Evolutionary conservation across 2,113 vertebrate species (phyloP).

Genomic region (Aplodontia rufa): DNA sequence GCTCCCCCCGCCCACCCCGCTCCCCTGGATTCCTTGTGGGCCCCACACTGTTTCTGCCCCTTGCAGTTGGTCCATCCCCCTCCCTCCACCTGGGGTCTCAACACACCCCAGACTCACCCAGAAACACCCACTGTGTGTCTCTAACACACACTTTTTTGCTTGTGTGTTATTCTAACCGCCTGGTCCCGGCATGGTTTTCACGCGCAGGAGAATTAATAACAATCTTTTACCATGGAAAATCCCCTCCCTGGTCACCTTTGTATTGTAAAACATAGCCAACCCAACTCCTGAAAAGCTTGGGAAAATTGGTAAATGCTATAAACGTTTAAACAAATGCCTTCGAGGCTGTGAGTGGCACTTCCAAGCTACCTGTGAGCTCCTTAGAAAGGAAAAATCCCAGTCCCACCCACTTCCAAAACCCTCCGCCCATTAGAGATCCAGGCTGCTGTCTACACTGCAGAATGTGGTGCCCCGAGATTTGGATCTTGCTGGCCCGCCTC

Average conservation of each 20-base stretch:
- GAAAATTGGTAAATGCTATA: neutral
- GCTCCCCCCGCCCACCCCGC: no score
- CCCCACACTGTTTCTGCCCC: fast-evolving
- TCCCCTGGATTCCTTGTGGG: fast-evolving
- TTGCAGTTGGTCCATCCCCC: fast-evolving
- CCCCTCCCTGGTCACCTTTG: neutral
- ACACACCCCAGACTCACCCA: neutral
- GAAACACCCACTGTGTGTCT: neutral
- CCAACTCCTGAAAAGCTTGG: neutral
- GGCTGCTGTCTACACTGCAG: fast-evolving
- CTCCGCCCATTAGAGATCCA: fast-evolving
- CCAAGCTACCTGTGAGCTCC: neutral
- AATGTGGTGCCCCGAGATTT: no score
- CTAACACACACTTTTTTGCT: neutral
- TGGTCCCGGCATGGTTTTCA: no score
- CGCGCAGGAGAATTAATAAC: neutral
- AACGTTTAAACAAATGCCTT: neutral
- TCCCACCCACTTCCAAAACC: neutral
- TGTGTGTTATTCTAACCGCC: neutral
- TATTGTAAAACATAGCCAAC: neutral
- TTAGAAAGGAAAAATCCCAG: neutral
- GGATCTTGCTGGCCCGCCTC: neutral
- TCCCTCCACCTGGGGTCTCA: neutral
- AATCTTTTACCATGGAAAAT: no score
- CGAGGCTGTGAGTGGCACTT: neutral